Conservation (phyloP, 2,113 vertebrate species). For the Myiagra hebetior region DNA sequence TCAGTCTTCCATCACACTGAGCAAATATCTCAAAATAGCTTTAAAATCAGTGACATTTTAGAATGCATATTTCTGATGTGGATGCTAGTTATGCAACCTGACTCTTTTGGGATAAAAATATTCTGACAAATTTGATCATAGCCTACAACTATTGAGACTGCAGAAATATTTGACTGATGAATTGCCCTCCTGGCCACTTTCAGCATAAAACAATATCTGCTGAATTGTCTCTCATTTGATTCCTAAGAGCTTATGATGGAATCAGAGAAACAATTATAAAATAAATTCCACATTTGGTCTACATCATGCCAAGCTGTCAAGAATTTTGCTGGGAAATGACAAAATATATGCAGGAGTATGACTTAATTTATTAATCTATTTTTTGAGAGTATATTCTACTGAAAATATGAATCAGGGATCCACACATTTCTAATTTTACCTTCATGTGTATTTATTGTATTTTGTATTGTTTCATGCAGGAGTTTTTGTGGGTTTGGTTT, state of each 20-base stretch:
- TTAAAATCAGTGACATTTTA: conserved; percentile 22
- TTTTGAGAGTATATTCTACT: background rate
- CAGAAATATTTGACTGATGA: background rate
- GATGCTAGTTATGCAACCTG: background rate
- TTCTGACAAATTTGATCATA: background rate
- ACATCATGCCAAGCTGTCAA: background rate
- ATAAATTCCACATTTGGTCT: background rate
- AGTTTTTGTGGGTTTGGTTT: accelerated
- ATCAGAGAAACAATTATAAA: background rate
- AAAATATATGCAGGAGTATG: background rate
- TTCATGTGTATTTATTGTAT: background rate
- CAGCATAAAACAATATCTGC: background rate
- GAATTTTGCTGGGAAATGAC: background rate
- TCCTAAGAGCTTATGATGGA: background rate
- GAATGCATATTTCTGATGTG: background rate
- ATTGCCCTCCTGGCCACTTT: background rate
- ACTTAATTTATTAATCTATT: background rate
- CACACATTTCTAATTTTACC: background rate
- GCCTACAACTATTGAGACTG: background rate
- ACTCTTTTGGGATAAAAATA: background rate
- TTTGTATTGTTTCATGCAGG: background rate
- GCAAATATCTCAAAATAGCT: background rate
- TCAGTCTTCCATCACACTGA: background rate
- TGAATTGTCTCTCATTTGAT: background rate
- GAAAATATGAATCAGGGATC: background rate